phyloP scores from a whole-genome alignment of 2,888 invertebrate species.

The Drosophila helvetica region DNA sequence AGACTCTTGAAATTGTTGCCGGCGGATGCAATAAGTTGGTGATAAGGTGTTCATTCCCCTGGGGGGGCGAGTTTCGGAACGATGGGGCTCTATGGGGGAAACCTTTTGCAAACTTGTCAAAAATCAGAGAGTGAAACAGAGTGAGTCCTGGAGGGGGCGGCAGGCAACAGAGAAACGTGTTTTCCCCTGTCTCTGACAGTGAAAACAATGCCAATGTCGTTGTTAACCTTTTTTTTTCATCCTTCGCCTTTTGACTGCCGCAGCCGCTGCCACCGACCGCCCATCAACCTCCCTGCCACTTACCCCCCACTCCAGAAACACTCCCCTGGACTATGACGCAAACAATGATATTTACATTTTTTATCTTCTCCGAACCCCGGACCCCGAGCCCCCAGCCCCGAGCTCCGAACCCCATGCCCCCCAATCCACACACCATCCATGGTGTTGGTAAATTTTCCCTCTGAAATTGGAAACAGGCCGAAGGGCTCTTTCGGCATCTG shows the following conservation, averaged over 20 bases:
- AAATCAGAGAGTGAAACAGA: slow-evolving; percentile 67
- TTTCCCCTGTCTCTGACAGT: slow-evolving; percentile 36
- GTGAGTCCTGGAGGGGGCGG: slow-evolving; percentile 19
- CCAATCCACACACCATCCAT: background rate
- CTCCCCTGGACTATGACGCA: slow-evolving; percentile 61
- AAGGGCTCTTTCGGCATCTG: slow-evolving; percentile 34
- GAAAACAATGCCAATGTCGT: slow-evolving; percentile 76
- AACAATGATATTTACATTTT: slow-evolving; percentile 79
- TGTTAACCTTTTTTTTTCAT: slow-evolving; percentile 70
- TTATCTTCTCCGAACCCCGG: slow-evolving; percentile 40
- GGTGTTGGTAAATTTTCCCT: slow-evolving; percentile 58
- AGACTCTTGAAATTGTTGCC: slow-evolving; percentile 75
- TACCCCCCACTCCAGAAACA: background rate
- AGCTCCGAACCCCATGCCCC: background rate
- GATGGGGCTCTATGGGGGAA: slow-evolving; percentile 15
- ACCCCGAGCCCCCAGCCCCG: slow-evolving; percentile 7
- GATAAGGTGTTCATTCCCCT: slow-evolving; percentile 78
- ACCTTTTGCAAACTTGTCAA: slow-evolving; percentile 71
- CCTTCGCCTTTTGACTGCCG: slow-evolving; percentile 38
- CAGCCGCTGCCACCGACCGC: slow-evolving; percentile 6
- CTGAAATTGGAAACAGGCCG: slow-evolving; percentile 67
- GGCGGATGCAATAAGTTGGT: slow-evolving; percentile 79
- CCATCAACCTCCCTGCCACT: slow-evolving; percentile 5
- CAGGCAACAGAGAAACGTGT: slow-evolving; percentile 29
- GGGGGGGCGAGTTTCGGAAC: slow-evolving; percentile 45